phyloP scores from a whole-genome alignment of 2,797 vertebrate genomes.

The Chromis chromis region DNA sequence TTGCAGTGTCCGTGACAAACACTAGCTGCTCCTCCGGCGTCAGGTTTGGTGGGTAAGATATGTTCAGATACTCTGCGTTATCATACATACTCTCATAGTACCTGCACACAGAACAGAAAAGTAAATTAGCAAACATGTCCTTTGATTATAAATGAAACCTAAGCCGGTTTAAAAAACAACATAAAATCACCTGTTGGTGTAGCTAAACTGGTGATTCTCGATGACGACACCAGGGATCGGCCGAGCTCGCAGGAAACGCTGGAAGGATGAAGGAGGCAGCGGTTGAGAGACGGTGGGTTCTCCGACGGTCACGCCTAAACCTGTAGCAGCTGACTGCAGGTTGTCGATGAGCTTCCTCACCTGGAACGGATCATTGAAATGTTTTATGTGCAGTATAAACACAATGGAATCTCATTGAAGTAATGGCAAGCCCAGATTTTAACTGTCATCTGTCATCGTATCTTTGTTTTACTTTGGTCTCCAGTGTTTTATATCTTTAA shows the following conservation, averaged over 20 bases:
- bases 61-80: slow-evolving; percentile 84
- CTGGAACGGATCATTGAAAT: slow-evolving; percentile 70
- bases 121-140: background rate
- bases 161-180: background rate
- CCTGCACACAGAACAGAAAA: slow-evolving; percentile 72
- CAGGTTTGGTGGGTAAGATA: slow-evolving; percentile 85
- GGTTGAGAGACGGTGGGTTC: slow-evolving; percentile 81
- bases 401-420: no score
- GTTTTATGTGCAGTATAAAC: background rate
- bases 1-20: slow-evolving; percentile 86
- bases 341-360: slow-evolving; percentile 76
- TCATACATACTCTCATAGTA: slow-evolving; percentile 94
- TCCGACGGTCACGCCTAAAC: slow-evolving; percentile 64
- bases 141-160: background rate
- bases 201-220: slow-evolving; percentile 85
- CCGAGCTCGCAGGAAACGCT: slow-evolving; percentile 90
- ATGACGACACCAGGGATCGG: slow-evolving; percentile 91
- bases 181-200: slow-evolving; percentile 85
- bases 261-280: slow-evolving; percentile 93
- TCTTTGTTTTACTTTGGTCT: no score
- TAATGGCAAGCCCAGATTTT: no score
- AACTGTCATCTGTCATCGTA: no score
- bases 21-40: slow-evolving; percentile 87
- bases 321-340: slow-evolving; percentile 45
- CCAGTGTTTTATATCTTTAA: no score